Evolutionary conservation across 2,888 invertebrate genomes (phyloP).

Genomic region (Caenorhabditis macrosperma): DNA sequence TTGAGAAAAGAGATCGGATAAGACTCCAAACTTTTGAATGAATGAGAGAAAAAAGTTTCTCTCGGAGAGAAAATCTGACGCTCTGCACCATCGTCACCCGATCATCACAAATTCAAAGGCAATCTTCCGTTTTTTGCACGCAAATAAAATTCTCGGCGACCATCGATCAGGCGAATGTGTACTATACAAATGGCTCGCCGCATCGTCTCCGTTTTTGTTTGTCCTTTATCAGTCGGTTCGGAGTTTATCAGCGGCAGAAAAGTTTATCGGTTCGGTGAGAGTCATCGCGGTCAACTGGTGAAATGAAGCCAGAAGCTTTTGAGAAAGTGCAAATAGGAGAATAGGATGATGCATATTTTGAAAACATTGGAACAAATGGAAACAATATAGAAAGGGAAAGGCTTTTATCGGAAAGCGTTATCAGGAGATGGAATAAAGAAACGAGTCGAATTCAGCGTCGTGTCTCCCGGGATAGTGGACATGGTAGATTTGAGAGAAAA

Average conservation of each 20-base stretch:
- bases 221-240: slow-evolving; percentile 20
- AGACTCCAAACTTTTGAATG: slow-evolving; percentile 32
- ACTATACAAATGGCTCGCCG: slow-evolving; percentile 53
- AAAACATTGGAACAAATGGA: neutral
- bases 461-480: neutral
- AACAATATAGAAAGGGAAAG: neutral
- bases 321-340: slow-evolving; percentile 5
- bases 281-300: slow-evolving; percentile 14
- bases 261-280: slow-evolving; percentile 9
- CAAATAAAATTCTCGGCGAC: slow-evolving; percentile 30
- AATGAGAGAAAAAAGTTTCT: neutral
- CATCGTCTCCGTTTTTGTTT: neutral
- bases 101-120: slow-evolving; percentile 17
- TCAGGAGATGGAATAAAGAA: neutral
- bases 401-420: slow-evolving; percentile 5
- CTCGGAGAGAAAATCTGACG: slow-evolving; percentile 13
- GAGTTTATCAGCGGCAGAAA: slow-evolving; percentile 25
- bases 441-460: neutral
- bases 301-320: slow-evolving; percentile 9
- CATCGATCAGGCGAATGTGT: slow-evolving; percentile 41
- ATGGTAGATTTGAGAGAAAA: too few species aligned
- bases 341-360: neutral
- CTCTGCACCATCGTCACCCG: slow-evolving; percentile 16
- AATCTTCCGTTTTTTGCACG: slow-evolving; percentile 31
- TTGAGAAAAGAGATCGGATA: slow-evolving; percentile 17